These are phyloP conservation scores for Hypotaenidia okinawae DNA, from an alignment of 2,797 vertebrate genomes.

Conservation along the genomic window DNA sequence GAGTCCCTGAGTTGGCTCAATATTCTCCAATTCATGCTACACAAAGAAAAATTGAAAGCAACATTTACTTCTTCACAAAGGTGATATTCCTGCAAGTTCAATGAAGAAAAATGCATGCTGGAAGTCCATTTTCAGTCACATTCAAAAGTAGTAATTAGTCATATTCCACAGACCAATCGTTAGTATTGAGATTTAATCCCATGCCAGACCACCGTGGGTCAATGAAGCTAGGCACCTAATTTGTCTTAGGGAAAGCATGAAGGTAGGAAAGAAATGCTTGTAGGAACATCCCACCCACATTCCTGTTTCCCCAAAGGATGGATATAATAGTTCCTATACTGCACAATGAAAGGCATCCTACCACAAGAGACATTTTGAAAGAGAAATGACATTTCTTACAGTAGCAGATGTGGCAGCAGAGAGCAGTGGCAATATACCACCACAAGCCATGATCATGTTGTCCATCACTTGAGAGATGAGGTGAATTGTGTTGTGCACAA, in stretches of 20 bases:
- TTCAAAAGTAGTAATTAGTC: background rate
- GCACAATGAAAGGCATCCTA: background rate
- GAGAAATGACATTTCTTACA: slow-evolving; percentile 73
- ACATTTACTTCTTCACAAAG: slow-evolving; percentile 16
- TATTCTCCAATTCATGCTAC: slow-evolving; percentile 94
- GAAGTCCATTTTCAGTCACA: slow-evolving; percentile 6
- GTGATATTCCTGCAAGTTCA: background rate
- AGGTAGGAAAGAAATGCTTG: background rate
- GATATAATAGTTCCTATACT: background rate
- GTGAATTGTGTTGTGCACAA: slow-evolving; percentile 98
- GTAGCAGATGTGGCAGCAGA: slow-evolving; percentile 94
- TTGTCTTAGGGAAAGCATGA: background rate
- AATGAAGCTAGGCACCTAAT: background rate
- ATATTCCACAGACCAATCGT: background rate
- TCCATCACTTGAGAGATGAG: slow-evolving; percentile 98
- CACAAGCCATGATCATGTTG: slow-evolving; percentile 98
- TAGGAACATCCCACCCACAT: background rate
- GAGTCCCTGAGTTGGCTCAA: slow-evolving; percentile 94
- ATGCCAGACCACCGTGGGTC: background rate
- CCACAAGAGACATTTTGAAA: background rate
- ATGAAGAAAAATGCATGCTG: background rate
- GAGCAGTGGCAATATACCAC: slow-evolving; percentile 95
- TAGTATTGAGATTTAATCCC: background rate
- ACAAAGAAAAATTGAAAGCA: slow-evolving; percentile 23
- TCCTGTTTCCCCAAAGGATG: background rate